These are phyloP conservation scores for Tridacna crocea DNA, from an alignment of 2,888 invertebrate genomes.

Conservation along the genomic window DNA sequence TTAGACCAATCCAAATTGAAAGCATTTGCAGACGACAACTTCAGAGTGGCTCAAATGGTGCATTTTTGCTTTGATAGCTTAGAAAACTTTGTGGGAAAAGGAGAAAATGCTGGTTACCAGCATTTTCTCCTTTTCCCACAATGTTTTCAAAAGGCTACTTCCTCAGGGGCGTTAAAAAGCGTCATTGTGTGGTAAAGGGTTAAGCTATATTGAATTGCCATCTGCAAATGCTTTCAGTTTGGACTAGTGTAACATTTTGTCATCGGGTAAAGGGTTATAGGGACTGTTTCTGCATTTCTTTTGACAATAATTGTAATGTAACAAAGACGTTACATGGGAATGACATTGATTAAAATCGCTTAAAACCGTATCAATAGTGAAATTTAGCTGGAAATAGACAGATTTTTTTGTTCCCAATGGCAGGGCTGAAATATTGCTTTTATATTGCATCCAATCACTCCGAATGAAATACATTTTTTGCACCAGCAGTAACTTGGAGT, in stretches of 20 bases:
- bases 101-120: background rate
- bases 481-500: background rate
- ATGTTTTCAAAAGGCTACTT: too few relatives aligned
- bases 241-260: too few relatives aligned
- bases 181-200: too few relatives aligned
- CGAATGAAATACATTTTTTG: constrained; percentile 4
- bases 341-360: constrained; percentile 25
- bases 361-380: constrained; percentile 23
- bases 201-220: too few relatives aligned
- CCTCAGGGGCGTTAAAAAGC: too few relatives aligned
- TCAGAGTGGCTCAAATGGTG: background rate
- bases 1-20: background rate
- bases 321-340: constrained; percentile 11
- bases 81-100: background rate
- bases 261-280: too few relatives aligned
- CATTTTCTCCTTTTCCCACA: constrained; percentile 2
- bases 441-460: constrained; percentile 24
- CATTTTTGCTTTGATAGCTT: too few relatives aligned
- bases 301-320: constrained; percentile 17
- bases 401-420: constrained; percentile 23
- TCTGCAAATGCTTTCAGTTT: too few relatives aligned
- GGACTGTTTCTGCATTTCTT: background rate
- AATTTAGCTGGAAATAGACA: constrained; percentile 5
- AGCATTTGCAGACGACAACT: background rate
- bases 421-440: constrained; percentile 20